Conservation (phyloP, 2,113 vertebrate genomes). For the Halichoeres trimaculatus region DNA sequence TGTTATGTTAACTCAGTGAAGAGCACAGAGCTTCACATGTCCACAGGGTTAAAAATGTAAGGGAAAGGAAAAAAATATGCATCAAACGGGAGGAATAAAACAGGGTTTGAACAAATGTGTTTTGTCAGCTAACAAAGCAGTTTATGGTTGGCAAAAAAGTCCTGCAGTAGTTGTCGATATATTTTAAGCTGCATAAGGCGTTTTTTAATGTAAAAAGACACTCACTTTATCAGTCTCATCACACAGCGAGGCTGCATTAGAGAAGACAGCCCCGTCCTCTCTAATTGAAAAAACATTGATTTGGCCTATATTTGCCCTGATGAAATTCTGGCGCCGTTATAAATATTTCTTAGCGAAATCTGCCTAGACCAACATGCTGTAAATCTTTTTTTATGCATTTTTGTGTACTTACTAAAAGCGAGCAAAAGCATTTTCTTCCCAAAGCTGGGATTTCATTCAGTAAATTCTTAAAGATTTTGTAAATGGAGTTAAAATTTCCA, state of each 20-base stretch:
- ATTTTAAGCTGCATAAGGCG: slow-evolving; percentile 26
- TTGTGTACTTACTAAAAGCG: background rate
- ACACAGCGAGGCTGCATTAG: slow-evolving; percentile 22
- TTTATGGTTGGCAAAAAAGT: slow-evolving; percentile 3
- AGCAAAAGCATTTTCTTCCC: background rate
- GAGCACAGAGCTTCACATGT: slow-evolving; percentile 19
- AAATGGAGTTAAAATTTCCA: background rate
- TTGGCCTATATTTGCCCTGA: slow-evolving; percentile 23
- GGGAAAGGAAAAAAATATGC: background rate
- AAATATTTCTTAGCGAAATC: slow-evolving; percentile 26
- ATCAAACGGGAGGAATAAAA: background rate
- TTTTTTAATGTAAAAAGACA: slow-evolving; percentile 28
- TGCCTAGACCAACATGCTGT: slow-evolving; percentile 11
- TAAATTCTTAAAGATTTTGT: background rate
- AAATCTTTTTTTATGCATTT: background rate
- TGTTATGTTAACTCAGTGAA: slow-evolving; percentile 61
- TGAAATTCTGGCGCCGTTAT: slow-evolving; percentile 23
- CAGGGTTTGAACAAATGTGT: background rate
- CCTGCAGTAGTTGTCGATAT: slow-evolving; percentile 9
- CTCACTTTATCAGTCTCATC: slow-evolving; percentile 19
- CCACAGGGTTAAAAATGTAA: slow-evolving; percentile 36
- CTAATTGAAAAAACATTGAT: slow-evolving; percentile 50
- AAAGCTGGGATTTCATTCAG: background rate
- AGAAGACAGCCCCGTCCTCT: slow-evolving; percentile 12
- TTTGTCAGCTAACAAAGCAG: slow-evolving; percentile 21